Percentiles rank a stretch among this genome's conserved stretches.
Evolutionary conservation across 2,888 invertebrate genomes (phyloP).

Genomic region (Scotopteryx bipunctaria): DNA sequence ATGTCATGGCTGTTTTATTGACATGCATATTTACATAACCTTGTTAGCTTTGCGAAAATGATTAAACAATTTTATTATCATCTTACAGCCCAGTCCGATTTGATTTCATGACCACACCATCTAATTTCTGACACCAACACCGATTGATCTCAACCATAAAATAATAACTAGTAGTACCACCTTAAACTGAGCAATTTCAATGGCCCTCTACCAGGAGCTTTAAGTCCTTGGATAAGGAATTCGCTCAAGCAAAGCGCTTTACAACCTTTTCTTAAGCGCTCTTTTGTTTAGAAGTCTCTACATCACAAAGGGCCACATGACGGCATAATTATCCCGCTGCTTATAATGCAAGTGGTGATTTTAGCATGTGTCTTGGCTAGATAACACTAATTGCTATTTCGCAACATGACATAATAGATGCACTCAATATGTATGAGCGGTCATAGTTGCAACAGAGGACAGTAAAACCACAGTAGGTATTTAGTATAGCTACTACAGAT

Average conservation of each 20-base stretch:
- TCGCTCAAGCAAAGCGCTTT: conserved; percentile 1
- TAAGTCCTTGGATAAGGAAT: background rate
- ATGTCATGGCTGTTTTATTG: conserved; percentile 4
- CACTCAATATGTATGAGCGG: conserved; percentile 31
- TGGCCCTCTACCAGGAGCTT: background rate
- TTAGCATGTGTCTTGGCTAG: conserved; percentile 52
- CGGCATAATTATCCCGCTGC: conserved; percentile 28
- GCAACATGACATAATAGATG: conserved; percentile 34
- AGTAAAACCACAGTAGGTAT: conserved; percentile 2
- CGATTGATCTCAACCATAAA: too few relatives aligned
- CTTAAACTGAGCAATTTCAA: too few relatives aligned
- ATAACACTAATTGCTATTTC: conserved; percentile 50
- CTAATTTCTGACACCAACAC: background rate
- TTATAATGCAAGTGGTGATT: conserved; percentile 63
- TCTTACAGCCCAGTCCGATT: background rate
- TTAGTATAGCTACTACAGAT: conserved; percentile 10
- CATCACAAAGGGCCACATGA: conserved; percentile 18
- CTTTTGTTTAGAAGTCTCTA: conserved; percentile 1
- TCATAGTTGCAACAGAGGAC: conserved; percentile 28
- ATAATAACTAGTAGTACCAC: too few relatives aligned
- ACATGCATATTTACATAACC: background rate
- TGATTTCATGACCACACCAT: background rate
- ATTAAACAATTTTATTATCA: background rate
- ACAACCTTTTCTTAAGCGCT: background rate
- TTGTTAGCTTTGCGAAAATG: background rate